A percentile compares a stretch with the other conserved stretches of the same genome.
Evolutionary conservation across 1,140 invertebrate genomes (phyloP).

Genomic region (Drosophila ercepeae): DNA sequence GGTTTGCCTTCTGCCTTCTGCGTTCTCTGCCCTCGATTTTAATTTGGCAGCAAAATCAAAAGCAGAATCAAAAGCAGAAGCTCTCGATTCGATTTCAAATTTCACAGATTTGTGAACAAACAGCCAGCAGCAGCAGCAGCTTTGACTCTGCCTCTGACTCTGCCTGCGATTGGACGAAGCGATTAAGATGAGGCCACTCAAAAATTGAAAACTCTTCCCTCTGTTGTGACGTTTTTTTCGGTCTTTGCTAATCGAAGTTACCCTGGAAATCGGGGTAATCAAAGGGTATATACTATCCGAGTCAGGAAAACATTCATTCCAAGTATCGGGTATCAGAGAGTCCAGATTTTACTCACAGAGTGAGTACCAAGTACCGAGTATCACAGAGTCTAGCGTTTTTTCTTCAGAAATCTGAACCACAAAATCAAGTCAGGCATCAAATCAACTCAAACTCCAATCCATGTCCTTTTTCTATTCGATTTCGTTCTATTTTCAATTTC

Average conservation of each 20-base stretch:
- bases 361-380: too few relatives aligned
- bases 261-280: too few relatives aligned
- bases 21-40: slow-evolving; percentile 29
- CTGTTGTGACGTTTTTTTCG: neutral
- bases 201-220: slow-evolving; percentile 46
- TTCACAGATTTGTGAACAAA: slow-evolving; percentile 27
- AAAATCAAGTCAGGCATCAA: slow-evolving; percentile 40
- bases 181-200: slow-evolving; percentile 54
- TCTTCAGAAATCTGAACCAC: slow-evolving; percentile 3
- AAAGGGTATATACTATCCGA: neutral
- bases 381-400: too few relatives aligned
- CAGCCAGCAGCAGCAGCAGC: slow-evolving; percentile 2
- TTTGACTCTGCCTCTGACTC: neutral
- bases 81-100: slow-evolving; percentile 24
- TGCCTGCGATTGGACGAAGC: slow-evolving; percentile 25
- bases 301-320: too few relatives aligned
- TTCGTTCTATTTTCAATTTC: slow-evolving; percentile 2
- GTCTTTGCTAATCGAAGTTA: neutral
- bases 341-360: too few relatives aligned
- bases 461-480: neutral
- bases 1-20: neutral
- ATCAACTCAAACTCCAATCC: slow-evolving; percentile 27
- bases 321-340: too few relatives aligned
- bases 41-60: slow-evolving; percentile 35
- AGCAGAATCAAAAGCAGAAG: too few relatives aligned